Percentiles rank a stretch among this genome's conserved stretches.
Conservation (phyloP, 2,797 vertebrate genomes). For the Microcaecilia unicolor region DNA sequence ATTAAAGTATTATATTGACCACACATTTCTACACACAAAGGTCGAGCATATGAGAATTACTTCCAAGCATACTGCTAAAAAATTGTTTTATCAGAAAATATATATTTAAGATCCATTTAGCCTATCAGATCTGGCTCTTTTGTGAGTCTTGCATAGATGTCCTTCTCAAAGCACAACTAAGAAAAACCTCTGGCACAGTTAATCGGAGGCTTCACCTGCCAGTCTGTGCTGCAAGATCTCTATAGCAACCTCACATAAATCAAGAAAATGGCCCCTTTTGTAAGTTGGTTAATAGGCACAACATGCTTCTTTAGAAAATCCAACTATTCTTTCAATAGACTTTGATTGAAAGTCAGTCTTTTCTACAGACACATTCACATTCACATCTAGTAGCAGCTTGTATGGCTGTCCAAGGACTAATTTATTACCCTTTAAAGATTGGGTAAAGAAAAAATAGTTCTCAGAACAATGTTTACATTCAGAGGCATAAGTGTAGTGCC, state of each 20-base stretch:
- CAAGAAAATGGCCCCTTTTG: constrained; percentile 84
- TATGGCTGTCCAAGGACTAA: constrained; percentile 77
- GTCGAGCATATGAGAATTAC: no score
- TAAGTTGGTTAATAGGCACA: constrained; percentile 91
- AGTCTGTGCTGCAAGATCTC: constrained; percentile 65
- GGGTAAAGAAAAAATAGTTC: constrained; percentile 75
- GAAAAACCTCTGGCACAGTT: constrained; percentile 54
- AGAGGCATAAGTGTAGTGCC: constrained; percentile 57
- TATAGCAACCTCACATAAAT: constrained; percentile 81
- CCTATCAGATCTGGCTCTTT: constrained; percentile 20
- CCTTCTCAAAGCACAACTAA: constrained; percentile 42
- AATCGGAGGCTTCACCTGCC: constrained; percentile 65
- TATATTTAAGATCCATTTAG: no score
- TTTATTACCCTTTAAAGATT: constrained; percentile 87
- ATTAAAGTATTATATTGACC: no score
- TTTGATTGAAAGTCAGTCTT: constrained; percentile 86
- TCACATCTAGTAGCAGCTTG: constrained; percentile 86
- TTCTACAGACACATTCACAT: constrained; percentile 83
- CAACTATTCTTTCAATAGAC: constrained; percentile 85
- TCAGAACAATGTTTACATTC: constrained; percentile 78
- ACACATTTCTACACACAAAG: no score
- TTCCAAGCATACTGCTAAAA: no score
- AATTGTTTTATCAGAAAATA: no score
- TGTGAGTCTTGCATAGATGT: constrained; percentile 31
- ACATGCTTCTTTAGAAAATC: constrained; percentile 87